Evolutionary conservation across 2,113 vertebrate genomes (phyloP).

Genomic region (Sula dactylatra): DNA sequence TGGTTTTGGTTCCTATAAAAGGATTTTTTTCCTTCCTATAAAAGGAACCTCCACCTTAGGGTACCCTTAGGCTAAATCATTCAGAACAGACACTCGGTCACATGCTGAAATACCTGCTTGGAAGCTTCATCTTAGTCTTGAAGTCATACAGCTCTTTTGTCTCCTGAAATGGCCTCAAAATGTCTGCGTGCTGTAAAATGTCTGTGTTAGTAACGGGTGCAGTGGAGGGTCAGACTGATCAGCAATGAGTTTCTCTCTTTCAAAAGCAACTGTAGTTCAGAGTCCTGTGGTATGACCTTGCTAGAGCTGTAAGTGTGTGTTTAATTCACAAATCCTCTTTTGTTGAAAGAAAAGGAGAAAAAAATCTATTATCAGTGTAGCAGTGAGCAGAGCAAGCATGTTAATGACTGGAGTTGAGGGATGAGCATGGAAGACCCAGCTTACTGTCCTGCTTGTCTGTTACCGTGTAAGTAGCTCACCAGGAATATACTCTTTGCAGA

Average conservation of each 20-base stretch:
- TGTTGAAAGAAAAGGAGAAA: not conserved
- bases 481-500: not conserved
- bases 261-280: not conserved
- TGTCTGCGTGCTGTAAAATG: not conserved
- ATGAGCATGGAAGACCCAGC: not conserved
- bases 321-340: slow-evolving; percentile 39
- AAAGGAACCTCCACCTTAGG: not conserved
- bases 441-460: not conserved
- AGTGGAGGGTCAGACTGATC: not conserved
- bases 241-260: not conserved
- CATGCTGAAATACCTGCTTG: not conserved
- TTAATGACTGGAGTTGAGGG: not conserved
- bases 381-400: not conserved
- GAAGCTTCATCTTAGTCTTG: slow-evolving; percentile 23
- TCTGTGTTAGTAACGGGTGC: not conserved
- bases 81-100: slow-evolving; percentile 10
- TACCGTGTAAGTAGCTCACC: not conserved
- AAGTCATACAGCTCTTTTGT: slow-evolving; percentile 1
- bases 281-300: not conserved
- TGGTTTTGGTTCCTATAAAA: no score
- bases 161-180: not conserved
- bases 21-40: not conserved
- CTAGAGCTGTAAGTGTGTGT: not conserved
- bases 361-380: not conserved
- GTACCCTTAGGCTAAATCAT: not conserved